Conservation (phyloP, 2,888 invertebrate genomes). For the Tachina grossa region DNA sequence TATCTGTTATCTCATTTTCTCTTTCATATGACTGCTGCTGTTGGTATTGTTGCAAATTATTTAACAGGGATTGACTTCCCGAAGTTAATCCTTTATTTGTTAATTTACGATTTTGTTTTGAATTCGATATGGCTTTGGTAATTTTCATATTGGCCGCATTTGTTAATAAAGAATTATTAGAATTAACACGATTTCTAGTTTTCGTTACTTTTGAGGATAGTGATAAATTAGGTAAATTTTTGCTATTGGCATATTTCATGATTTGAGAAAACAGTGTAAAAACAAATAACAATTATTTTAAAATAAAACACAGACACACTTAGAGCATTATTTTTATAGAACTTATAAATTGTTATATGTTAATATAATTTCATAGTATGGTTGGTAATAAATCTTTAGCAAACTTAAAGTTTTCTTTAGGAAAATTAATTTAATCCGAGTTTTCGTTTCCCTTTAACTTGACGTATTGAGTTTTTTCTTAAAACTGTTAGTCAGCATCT, state of each 20-base stretch:
- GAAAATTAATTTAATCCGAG: slow-evolving; percentile 47
- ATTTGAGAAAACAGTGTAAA: slow-evolving; percentile 39
- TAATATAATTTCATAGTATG: neutral
- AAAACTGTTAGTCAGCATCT: slow-evolving; percentile 68
- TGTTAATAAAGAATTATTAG: slow-evolving; percentile 73
- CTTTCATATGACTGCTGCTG: slow-evolving; percentile 41
- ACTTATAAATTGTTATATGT: slow-evolving; percentile 10
- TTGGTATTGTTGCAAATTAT: slow-evolving; percentile 28
- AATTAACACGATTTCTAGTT: slow-evolving; percentile 52
- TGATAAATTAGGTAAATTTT: slow-evolving; percentile 45
- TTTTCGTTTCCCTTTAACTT: slow-evolving; percentile 47
- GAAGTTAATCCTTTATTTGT: slow-evolving; percentile 57
- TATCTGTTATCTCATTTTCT: slow-evolving; percentile 48
- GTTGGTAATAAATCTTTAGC: neutral
- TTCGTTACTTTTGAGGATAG: slow-evolving; percentile 54
- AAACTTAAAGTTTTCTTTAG: neutral
- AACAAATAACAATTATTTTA: slow-evolving; percentile 22
- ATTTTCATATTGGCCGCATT: slow-evolving; percentile 80
- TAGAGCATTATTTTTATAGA: slow-evolving; percentile 21
- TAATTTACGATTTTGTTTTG: slow-evolving; percentile 73
- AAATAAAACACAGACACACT: slow-evolving; percentile 8
- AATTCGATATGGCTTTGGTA: slow-evolving; percentile 76
- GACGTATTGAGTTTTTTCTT: slow-evolving; percentile 69
- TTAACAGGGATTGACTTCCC: slow-evolving; percentile 29
- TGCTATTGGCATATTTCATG: slow-evolving; percentile 67